These are phyloP conservation scores for Leptodactylus fuscus DNA, from an alignment of 2,113 vertebrate species.

Conservation along the genomic window DNA sequence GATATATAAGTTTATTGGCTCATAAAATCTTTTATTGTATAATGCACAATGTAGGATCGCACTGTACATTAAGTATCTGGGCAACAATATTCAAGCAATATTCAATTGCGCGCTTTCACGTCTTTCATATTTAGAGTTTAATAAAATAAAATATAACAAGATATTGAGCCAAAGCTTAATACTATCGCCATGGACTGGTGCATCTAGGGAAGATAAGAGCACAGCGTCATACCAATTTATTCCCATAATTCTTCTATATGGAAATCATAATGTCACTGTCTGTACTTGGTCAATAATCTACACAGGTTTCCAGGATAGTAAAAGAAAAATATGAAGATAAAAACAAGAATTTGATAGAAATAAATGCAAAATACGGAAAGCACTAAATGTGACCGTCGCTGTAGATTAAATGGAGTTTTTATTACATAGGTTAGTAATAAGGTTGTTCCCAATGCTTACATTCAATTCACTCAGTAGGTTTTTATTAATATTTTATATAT, in stretches of 20 bases:
- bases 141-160: slow-evolving; percentile 28
- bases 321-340: not conserved
- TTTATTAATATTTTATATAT: too few relatives aligned
- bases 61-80: slow-evolving; percentile 27
- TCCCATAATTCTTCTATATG: slow-evolving; percentile 20
- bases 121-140: slow-evolving; percentile 27
- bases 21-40: slow-evolving; percentile 47
- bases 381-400: not conserved
- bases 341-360: not conserved
- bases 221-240: not conserved
- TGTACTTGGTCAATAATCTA: not conserved
- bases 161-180: not conserved
- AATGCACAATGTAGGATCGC: slow-evolving; percentile 14
- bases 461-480: too few relatives aligned
- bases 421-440: not conserved
- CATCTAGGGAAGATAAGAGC: not conserved
- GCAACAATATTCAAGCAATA: slow-evolving; percentile 14
- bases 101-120: slow-evolving; percentile 25
- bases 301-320: not conserved
- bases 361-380: not conserved
- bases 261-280: not conserved
- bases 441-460: not conserved
- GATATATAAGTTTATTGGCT: slow-evolving; percentile 53
- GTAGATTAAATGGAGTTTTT: not conserved
- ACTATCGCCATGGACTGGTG: not conserved